These are phyloP conservation scores for Sarcophaga peregrina DNA, from an alignment of 1,140 invertebrate genomes.

Conservation along the genomic window DNA sequence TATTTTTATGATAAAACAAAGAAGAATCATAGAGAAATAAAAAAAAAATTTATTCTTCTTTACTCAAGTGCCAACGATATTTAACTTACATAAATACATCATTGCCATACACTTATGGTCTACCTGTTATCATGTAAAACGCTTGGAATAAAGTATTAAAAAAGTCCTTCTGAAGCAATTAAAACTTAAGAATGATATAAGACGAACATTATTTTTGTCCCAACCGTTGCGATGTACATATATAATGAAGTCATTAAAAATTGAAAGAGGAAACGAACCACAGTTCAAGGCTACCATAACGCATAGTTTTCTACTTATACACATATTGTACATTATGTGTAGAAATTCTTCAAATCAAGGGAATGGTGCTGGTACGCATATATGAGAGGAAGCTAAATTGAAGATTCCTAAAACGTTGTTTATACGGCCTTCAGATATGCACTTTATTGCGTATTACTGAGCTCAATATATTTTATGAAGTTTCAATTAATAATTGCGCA, in stretches of 20 bases:
- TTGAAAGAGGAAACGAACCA: background rate
- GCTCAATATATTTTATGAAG: too few species aligned
- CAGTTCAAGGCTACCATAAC: background rate
- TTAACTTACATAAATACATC: background rate
- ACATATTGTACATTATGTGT: too few species aligned
- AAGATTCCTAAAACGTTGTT: too few species aligned
- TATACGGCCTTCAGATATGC: too few species aligned
- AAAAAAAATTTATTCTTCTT: background rate
- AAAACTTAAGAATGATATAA: background rate
- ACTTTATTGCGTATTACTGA: too few species aligned
- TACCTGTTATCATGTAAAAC: background rate
- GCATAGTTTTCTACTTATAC: too few species aligned
- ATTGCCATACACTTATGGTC: background rate
- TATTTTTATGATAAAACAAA: too few species aligned
- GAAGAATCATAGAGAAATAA: too few species aligned
- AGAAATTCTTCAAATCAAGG: too few species aligned
- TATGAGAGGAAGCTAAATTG: too few species aligned
- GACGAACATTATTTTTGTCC: background rate
- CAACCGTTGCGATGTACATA: background rate
- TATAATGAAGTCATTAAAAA: slow-evolving; percentile 20
- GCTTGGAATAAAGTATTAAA: slow-evolving; percentile 2
- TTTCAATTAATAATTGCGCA: too few species aligned
- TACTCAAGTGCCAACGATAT: background rate
- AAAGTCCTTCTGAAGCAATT: slow-evolving; percentile 3
- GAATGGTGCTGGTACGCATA: too few species aligned